phyloP scores from a whole-genome alignment of 1,140 invertebrate genomes.

The Ceratina calcarata region DNA sequence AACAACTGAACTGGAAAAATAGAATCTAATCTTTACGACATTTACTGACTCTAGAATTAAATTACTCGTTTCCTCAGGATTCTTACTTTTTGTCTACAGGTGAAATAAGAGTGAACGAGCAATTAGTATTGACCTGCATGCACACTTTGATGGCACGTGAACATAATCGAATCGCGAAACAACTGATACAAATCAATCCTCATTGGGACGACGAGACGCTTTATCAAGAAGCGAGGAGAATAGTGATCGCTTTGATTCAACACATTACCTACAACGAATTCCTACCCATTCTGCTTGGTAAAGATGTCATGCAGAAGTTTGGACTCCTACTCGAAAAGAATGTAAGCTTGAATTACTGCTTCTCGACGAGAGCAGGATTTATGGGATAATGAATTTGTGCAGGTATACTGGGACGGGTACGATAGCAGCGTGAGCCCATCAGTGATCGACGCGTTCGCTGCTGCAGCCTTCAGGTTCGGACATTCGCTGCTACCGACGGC shows the following conservation, averaged over 20 bases:
- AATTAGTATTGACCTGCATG: slow-evolving; percentile 93
- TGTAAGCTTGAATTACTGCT: slow-evolving; percentile 75
- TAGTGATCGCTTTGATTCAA: slow-evolving; percentile 94
- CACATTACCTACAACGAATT: slow-evolving; percentile 98
- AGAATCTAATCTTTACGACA: too few species aligned
- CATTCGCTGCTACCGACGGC: slow-evolving; percentile 93
- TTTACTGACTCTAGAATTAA: too few species aligned
- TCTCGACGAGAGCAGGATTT: background rate
- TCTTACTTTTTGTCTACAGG: slow-evolving; percentile 79
- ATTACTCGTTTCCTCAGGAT: too few species aligned
- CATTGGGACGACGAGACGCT: slow-evolving; percentile 97
- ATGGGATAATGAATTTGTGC: background rate
- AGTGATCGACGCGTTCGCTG: slow-evolving; percentile 92
- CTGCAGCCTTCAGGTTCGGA: slow-evolving; percentile 94
- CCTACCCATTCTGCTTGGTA: slow-evolving; percentile 94
- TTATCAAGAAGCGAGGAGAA: slow-evolving; percentile 94
- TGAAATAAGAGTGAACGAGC: slow-evolving; percentile 96
- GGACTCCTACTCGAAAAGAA: slow-evolving; percentile 91
- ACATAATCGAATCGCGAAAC: slow-evolving; percentile 92
- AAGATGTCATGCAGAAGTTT: slow-evolving; percentile 96
- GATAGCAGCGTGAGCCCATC: slow-evolving; percentile 91
- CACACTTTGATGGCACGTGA: slow-evolving; percentile 94
- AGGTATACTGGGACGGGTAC: slow-evolving; percentile 95
- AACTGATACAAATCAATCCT: slow-evolving; percentile 89
- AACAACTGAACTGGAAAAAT: background rate